These are phyloP conservation scores for Dendrolimus houi DNA, from an alignment of 2,888 invertebrate species.

Conservation along the genomic window DNA sequence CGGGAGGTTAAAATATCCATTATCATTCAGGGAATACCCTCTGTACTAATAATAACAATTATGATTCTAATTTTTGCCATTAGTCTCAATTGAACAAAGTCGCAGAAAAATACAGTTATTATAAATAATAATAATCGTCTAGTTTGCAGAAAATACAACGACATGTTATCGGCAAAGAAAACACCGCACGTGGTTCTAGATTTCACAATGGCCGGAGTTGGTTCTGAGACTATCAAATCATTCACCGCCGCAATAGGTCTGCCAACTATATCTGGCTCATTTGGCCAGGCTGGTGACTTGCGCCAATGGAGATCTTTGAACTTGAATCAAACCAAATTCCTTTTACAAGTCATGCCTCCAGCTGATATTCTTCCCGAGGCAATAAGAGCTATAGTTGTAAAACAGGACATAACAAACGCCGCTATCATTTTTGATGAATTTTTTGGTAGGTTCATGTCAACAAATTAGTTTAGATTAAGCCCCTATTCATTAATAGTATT, in stretches of 20 bases:
- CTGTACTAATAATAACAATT: no score
- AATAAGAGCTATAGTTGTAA: constrained; percentile 85
- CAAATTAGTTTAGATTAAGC: constrained; percentile 11
- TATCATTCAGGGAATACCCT: no score
- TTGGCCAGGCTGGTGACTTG: constrained; percentile 89
- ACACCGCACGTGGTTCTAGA: constrained; percentile 89
- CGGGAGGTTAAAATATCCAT: no score
- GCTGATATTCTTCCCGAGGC: constrained; percentile 90
- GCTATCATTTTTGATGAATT: constrained; percentile 93
- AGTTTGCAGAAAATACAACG: constrained; percentile 86
- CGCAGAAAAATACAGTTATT: no score
- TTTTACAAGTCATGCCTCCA: constrained; percentile 90
- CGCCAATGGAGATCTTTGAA: constrained; percentile 87
- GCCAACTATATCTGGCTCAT: constrained; percentile 90
- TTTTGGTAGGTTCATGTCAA: constrained; percentile 78
- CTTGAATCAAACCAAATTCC: constrained; percentile 81
- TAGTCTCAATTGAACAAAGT: no score
- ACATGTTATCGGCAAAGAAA: constrained; percentile 78
- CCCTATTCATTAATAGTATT: constrained; percentile 9
- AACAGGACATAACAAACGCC: constrained; percentile 92
- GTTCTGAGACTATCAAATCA: constrained; percentile 90
- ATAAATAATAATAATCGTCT: constrained; percentile 6
- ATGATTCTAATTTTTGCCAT: no score
- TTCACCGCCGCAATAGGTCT: constrained; percentile 86
- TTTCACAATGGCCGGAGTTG: constrained; percentile 86